Evolutionary conservation across 2,113 vertebrate genomes (phyloP), one percentile per base, ranked within the genome.

Genomic region (Pelvicachromis taeniatus): DNA sequence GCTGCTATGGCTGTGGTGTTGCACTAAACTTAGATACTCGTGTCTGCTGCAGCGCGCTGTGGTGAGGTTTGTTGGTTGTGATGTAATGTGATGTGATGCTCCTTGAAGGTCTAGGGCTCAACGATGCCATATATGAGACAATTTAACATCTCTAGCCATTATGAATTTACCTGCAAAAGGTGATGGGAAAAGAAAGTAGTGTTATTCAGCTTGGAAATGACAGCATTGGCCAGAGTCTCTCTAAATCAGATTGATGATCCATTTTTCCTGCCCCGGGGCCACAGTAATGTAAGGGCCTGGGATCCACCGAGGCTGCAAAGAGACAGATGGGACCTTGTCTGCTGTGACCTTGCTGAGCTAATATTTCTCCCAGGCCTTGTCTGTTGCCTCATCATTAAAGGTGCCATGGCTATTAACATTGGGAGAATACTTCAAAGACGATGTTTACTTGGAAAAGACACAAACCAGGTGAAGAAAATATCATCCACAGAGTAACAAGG

Each of bases 221-320:
- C 94, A 92, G 89, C 89, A 83, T 54, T 91, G 90, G 88, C 85
- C 88, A 63, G 89, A 94, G 85, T 84, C 89, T 89, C 75, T 83
- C 88, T 94, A 94, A 95, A 93, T 92, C 94, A 93, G 95, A 95
- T 94, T 95, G 93, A 95, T 95, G 95, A 94, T 92, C 92, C 91
- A 94, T 94, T 93, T 85, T 92, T 86, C 48, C 78, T 90, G 91
- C 89, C 94, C 93, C 53, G 83, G 92, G 93, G 91, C 93, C 93
- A 87, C 61, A 75, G 93, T 91, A 94, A 94, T 93, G 92, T 91
- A 85, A 89, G 92, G 90, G 89, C 83, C 88, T 78, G 87, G 91
- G 93, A 92, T 94, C 86, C 88, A 93, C 86, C 29, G 86, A 91
- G 91, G 94, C 90, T 93, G 81, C 90, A 85, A 73, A 40, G 88